phyloP scores from a whole-genome alignment of 2,797 vertebrate genomes.

The Cottoperca gobio region DNA sequence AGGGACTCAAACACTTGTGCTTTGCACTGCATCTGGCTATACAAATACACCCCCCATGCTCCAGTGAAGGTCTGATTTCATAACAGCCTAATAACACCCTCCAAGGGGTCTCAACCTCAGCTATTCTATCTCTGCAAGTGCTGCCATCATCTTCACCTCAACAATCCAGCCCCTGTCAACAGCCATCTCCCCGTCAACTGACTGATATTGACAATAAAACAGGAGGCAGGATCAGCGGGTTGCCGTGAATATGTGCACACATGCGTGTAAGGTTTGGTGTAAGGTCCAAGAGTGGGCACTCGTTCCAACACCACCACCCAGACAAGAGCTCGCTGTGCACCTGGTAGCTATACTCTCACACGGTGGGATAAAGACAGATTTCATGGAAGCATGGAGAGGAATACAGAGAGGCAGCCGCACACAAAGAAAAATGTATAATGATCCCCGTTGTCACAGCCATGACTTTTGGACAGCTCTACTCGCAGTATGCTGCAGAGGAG shows the following conservation, averaged over 20 bases:
- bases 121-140: slow-evolving; percentile 74
- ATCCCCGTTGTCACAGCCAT: slow-evolving; percentile 71
- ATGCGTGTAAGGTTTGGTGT: slow-evolving; percentile 41
- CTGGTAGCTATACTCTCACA: slow-evolving; percentile 52
- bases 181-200: slow-evolving; percentile 68
- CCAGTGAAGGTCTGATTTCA: slow-evolving; percentile 71
- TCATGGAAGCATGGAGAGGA: slow-evolving; percentile 61
- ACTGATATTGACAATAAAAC: slow-evolving; percentile 81
- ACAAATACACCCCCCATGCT: slow-evolving; percentile 41
- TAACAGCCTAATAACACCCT: slow-evolving; percentile 77
- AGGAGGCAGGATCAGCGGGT: slow-evolving; percentile 62
- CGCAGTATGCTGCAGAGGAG: slow-evolving; percentile 51
- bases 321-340: slow-evolving; percentile 44
- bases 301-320: slow-evolving; percentile 31
- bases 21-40: slow-evolving; percentile 48
- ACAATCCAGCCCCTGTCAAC: slow-evolving; percentile 72
- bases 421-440: slow-evolving; percentile 73
- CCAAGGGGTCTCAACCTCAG: slow-evolving; percentile 73
- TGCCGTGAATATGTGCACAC: slow-evolving; percentile 54
- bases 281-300: slow-evolving; percentile 59
- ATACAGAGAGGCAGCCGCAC: slow-evolving; percentile 63
- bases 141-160: slow-evolving; percentile 74
- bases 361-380: slow-evolving; percentile 62
- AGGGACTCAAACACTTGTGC: slow-evolving; percentile 48
- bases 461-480: slow-evolving; percentile 75